A percentile compares a stretch with the other conserved stretches of the same genome.
Conservation (phyloP, 2,113 vertebrate species). For the Thryonomys swinderianus region DNA sequence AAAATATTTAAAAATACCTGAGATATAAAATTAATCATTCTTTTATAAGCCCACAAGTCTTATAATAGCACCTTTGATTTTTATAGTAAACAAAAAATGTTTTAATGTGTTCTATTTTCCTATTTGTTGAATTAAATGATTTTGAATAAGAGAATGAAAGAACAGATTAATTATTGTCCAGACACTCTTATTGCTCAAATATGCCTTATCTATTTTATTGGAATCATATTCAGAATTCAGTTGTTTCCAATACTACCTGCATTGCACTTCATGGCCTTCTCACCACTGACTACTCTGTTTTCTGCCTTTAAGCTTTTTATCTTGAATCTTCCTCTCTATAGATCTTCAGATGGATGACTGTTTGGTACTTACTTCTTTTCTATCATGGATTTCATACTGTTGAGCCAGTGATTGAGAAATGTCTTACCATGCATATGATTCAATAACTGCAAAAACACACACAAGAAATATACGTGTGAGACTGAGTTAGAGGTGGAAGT, state of each 20-base stretch:
- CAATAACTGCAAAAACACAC: not conserved
- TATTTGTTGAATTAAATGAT: constrained; percentile 4
- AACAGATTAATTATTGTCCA: rapidly evolving
- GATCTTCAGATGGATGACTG: not conserved
- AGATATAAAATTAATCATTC: not conserved
- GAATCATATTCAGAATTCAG: not conserved
- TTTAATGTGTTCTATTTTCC: not conserved
- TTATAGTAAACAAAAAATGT: not conserved
- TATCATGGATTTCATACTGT: not conserved
- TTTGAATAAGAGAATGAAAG: not conserved
- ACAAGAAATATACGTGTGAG: not conserved
- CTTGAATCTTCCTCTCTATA: not conserved
- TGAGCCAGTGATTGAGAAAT: not conserved
- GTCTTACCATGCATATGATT: rapidly evolving
- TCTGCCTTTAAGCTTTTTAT: not conserved
- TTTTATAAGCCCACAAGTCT: not conserved
- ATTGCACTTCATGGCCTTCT: rapidly evolving
- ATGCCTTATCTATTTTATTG: not conserved
- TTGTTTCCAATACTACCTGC: not conserved
- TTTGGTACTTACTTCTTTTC: not conserved
- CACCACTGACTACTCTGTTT: not conserved
- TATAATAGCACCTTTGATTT: not conserved
- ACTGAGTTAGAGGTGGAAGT: not conserved
- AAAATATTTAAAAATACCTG: not conserved
- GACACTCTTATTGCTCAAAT: not conserved